Evolutionary conservation across 2,888 invertebrate species (phyloP), one percentile per base, ranked within the genome.

Genomic region (Nowickia ferox): DNA sequence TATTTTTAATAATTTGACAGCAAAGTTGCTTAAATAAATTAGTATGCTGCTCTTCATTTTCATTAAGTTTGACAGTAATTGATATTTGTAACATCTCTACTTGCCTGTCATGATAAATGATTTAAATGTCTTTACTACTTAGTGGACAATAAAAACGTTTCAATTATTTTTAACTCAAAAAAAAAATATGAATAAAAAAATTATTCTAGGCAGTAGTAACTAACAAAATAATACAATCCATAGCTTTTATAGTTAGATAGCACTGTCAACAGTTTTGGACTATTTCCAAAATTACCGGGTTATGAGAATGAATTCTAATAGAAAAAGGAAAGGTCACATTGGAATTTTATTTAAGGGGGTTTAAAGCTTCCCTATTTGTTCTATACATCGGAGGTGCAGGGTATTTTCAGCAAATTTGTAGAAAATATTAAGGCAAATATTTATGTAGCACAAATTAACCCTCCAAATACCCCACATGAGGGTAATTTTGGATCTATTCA

Each of bases 41-140:
- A 80, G 86, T 86, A 76, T 79, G 78, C 76, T 76, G 78, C 76
- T 76, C 75, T 72, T 79, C 61, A 76, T 79, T 63, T 79, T 83
- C 79, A 83, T 86, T 86, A 76, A 76, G 55, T 72, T 38, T 83
- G 83, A 86, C 86, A 83, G 83, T 86, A 79, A 86, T 83, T 83
- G 82, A 76, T 79, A 83, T 85, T 85, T 81, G 63, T 74, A 72
- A 71, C 65, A 71, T 83, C 76, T 83, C 55, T 22, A 69, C 13
- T 61, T 63, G 72, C 72, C 65, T 72, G 80, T 55, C 55, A 80
- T 80, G 80, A 57, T 59, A 51, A 80, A 66, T 74, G 48, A 46
- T 46, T 65, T 69, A 44, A 76, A 76, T 61, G 38, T 61, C 46
- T 57, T 61, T 48, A 11, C 42, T 51, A 15, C 44, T 22, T 17